phyloP scores from a whole-genome alignment of 2,113 vertebrate genomes.

The Micromys minutus region DNA sequence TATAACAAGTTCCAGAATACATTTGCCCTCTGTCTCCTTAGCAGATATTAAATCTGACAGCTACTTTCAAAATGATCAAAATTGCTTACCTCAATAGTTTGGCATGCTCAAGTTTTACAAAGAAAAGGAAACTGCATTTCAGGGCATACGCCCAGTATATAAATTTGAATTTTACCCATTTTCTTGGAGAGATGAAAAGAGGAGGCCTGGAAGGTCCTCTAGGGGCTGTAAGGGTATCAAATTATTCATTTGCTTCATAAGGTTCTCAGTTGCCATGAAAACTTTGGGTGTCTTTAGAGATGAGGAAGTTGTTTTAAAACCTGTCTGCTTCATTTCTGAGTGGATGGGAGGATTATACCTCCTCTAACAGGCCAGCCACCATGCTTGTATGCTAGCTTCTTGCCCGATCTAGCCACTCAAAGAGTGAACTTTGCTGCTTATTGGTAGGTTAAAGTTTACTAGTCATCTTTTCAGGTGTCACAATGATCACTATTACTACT shows the following conservation, averaged over 20 bases:
- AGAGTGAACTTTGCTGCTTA: constrained; percentile 33
- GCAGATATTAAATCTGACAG: constrained; percentile 80
- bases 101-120: constrained; percentile 67
- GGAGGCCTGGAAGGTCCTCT: constrained; percentile 50
- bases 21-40: constrained; percentile 74
- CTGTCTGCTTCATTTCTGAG: constrained; percentile 40
- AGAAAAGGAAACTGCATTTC: constrained; percentile 65
- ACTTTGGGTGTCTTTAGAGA: constrained; percentile 54
- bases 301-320: constrained; percentile 65
- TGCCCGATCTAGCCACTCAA: background rate
- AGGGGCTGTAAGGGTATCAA: constrained; percentile 49
- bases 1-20: constrained; percentile 80
- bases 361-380: constrained; percentile 35
- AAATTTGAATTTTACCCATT: constrained; percentile 64
- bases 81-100: constrained; percentile 76
- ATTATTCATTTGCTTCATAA: constrained; percentile 77
- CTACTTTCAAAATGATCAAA: constrained; percentile 83
- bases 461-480: constrained; percentile 58
- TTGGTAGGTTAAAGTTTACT: constrained; percentile 47
- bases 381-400: constrained; percentile 5
- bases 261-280: constrained; percentile 74
- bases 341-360: constrained; percentile 20
- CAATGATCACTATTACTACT: constrained; percentile 36
- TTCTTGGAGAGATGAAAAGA: constrained; percentile 51
- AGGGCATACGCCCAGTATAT: constrained; percentile 34